phyloP scores from a whole-genome alignment of 2,113 vertebrate species.

The Vulpes ferrilata region DNA sequence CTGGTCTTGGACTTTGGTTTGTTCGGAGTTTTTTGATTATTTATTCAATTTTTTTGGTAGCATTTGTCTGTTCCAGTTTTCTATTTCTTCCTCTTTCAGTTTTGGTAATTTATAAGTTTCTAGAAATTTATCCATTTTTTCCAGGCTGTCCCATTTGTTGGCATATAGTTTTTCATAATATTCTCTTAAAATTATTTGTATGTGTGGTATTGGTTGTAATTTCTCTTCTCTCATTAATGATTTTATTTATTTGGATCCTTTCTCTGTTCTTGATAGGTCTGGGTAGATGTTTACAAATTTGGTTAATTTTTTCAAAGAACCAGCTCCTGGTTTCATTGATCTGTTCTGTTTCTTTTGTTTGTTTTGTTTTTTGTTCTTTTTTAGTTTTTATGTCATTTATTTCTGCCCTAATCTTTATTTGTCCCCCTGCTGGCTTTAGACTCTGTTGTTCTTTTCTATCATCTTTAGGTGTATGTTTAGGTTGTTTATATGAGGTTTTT shows the following conservation, averaged over 20 bases:
- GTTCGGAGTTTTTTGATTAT: too few species aligned
- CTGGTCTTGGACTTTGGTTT: too few species aligned
- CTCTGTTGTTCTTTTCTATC: neutral
- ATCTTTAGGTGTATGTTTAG: neutral
- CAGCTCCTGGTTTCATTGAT: neutral
- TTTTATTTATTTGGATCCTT: neutral
- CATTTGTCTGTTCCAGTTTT: too few species aligned
- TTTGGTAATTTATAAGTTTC: too few species aligned
- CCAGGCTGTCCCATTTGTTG: too few species aligned
- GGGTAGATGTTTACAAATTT: neutral
- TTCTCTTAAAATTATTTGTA: neutral
- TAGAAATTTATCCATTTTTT: too few species aligned
- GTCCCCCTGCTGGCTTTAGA: neutral
- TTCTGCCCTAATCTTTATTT: neutral
- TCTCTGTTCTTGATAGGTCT: neutral
- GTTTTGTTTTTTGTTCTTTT: neutral
- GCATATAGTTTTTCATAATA: too few species aligned
- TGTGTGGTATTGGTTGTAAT: neutral
- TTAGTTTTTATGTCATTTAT: neutral
- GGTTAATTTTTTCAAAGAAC: neutral
- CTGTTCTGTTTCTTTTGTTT: neutral
- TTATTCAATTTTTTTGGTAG: too few species aligned
- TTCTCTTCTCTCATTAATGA: neutral
- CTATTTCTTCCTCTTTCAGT: too few species aligned
- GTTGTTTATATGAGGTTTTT: neutral